Percentiles rank a stretch among this genome's conserved stretches.
These are phyloP conservation scores for Alfaro cultratus DNA, from an alignment of 2,797 vertebrate species.

Conservation along the genomic window DNA sequence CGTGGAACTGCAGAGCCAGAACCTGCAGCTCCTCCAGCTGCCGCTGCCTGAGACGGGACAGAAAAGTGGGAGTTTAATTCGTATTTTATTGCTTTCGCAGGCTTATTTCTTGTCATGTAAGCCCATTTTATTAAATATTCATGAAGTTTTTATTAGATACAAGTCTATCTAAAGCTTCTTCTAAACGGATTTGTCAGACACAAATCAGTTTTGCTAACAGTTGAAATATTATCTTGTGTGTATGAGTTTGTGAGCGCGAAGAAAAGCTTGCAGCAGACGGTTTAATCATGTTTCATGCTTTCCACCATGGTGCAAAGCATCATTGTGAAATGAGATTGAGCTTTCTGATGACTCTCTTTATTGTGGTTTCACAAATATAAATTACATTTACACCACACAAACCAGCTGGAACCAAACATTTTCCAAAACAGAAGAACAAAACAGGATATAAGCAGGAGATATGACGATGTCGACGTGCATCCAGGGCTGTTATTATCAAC, in stretches of 20 bases:
- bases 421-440: background rate
- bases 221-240: background rate
- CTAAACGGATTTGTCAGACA: slow-evolving; percentile 9
- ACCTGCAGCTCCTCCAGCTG: slow-evolving; percentile 96
- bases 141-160: slow-evolving; percentile 9
- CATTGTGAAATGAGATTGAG: background rate
- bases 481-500: too few relatives aligned
- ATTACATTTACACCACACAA: slow-evolving; percentile 19
- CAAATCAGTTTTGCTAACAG: slow-evolving; percentile 1
- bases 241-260: background rate
- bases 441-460: slow-evolving; percentile 7
- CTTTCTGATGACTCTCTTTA: background rate
- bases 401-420: slow-evolving; percentile 18
- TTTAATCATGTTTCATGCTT: background rate
- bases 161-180: slow-evolving; percentile 28
- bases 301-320: background rate
- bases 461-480: slow-evolving; percentile 8
- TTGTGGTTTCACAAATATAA: slow-evolving; percentile 5
- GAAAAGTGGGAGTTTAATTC: slow-evolving; percentile 20
- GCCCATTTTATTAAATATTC: slow-evolving; percentile 20
- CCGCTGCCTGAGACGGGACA: slow-evolving; percentile 82
- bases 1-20: slow-evolving; percentile 95
- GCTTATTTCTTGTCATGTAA: slow-evolving; percentile 6
- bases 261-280: background rate
- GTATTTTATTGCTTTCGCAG: slow-evolving; percentile 39